Percentiles rank a stretch among this genome's conserved stretches.
phyloP scores from a whole-genome alignment of 2,113 vertebrate genomes.

The Lophius piscatorius region DNA sequence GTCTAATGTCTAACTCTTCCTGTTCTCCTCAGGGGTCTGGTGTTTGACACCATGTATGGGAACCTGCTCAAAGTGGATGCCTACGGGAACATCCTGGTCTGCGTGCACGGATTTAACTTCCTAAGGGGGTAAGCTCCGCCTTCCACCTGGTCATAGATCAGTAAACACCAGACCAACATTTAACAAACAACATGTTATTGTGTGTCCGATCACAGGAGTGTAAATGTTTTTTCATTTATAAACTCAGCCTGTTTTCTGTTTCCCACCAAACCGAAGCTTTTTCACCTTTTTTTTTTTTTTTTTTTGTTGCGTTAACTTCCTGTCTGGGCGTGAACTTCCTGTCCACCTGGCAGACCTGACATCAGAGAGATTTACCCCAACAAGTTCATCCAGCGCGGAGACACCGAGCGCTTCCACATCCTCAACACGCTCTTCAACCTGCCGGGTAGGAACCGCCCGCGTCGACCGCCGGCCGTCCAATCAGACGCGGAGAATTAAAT shows the following conservation, averaged over 20 bases:
- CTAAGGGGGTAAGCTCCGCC: constrained; percentile 86
- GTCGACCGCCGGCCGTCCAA: no score
- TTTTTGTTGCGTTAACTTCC: constrained; percentile 6
- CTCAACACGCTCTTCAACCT: constrained; percentile 97
- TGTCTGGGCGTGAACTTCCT: background rate
- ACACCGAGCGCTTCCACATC: constrained; percentile 97
- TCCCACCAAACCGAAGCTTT: no score
- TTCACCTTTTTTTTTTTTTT: background rate
- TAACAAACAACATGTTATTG: no score
- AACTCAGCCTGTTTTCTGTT: no score
- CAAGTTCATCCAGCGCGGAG: constrained; percentile 98
- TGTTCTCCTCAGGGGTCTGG: constrained; percentile 84
- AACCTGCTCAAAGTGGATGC: constrained; percentile 97
- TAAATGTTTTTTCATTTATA: no score
- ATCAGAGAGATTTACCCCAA: constrained; percentile 96
- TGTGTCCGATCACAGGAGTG: no score
- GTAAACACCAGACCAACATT: no score
- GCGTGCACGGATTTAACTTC: constrained; percentile 97
- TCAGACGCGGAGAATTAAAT: no score
- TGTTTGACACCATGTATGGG: constrained; percentile 94
- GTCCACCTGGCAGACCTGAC: constrained; percentile 83
- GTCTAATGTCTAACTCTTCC: background rate
- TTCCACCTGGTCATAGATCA: no score
- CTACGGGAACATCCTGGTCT: constrained; percentile 96
- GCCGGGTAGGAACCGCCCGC: constrained; percentile 86